Evolutionary conservation across 2,888 invertebrate species (phyloP), one percentile per base, ranked within the genome.

Genomic region (Polyploca ridens): DNA sequence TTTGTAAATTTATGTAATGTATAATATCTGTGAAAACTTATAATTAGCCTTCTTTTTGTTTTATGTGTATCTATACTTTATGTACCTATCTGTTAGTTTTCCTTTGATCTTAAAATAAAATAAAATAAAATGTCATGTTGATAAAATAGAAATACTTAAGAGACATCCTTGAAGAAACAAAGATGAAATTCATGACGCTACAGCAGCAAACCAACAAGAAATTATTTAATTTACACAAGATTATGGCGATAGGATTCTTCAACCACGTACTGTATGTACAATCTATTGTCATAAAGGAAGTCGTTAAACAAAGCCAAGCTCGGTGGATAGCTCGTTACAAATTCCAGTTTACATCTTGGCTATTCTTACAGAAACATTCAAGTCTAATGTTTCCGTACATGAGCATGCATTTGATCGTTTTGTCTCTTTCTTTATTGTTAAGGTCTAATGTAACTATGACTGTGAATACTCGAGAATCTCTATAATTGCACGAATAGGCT

Each of bases 71-170:
- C n/a, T n/a, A n/a, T n/a, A n/a, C n/a, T n/a, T n/a, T n/a, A n/a
- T n/a, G n/a, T n/a, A n/a, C n/a, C n/a, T n/a, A n/a, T n/a, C n/a
- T n/a, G n/a, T n/a, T n/a, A n/a, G n/a, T n/a, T n/a, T n/a, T n/a
- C n/a, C n/a, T n/a, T n/a, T n/a, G n/a, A n/a, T n/a, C n/a, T n/a
- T n/a, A n/a, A n/a, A n/a, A n/a, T n/a, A n/a, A n/a, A n/a, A n/a
- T n/a, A n/a, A n/a, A n/a, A n/a, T n/a, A n/a, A n/a, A n/a, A n/a
- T 13, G 13, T 41, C 41, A 46, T 69, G 66, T 70, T 62, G 63
- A 69, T 70, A 66, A 64, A 38, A 64, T 68, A 54, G 62, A 65
- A 75, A 64, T 68, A 65, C 49, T 62, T 66, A 69, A 69, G 65
- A 63, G 63, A 57, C 59, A 54, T 54, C 54, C 54, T 10, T 54